Base-by-base conservation (phyloP, 2,888 invertebrate species). In the Eurois occulta region DNA sequence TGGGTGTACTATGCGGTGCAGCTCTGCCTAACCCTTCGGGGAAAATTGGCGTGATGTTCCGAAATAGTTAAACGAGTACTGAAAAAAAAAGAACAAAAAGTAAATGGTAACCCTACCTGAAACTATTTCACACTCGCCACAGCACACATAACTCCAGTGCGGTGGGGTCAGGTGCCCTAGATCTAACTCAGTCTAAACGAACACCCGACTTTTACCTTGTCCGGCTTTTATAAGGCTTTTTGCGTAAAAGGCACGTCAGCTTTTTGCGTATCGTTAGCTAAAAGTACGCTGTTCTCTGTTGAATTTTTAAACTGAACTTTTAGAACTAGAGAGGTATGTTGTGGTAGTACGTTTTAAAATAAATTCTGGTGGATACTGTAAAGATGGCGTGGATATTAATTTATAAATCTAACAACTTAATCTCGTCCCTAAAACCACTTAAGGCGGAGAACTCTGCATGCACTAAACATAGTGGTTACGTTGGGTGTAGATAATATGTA, bases 201-300 rank as follows among this genome's bases (percentile, higher is more conserved):
- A 69, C 52, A 38, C 48, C 58, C 60, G 69, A 78, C 64, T 83
- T 83, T 84, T 84, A 84, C 68, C 70, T 75, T 67, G 84, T 71
- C 52, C 72, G 58, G 24, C 66, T 84, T 87, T 87, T 73, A 71
- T 70, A 79, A 71, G 85, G 87, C 32, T 87, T 87, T 86, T 79
- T 84, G 58, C 65, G 75, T 75, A 41, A 73, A 86, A 84, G 60
- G 72, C 60, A 65, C 67, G 73, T 41, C 43, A 64, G 43, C 7
- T 73, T 75, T 84, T 84, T 52, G 38, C 32, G 60, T 70, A 75
- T 55, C 55, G 69, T 84, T 71, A 71, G 21, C n/a, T 65, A 78
- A 58, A 68, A 13, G 55, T 43, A 48, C 55, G 28, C 58, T 41
- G 13, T 35, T 70, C 71, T 79, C n/a, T 68, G 67, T 48, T 62